Base-by-base conservation (phyloP, 37 sponge, comb jelly and placozoan genomes). In the Petrosia ficiformis region DNA sequence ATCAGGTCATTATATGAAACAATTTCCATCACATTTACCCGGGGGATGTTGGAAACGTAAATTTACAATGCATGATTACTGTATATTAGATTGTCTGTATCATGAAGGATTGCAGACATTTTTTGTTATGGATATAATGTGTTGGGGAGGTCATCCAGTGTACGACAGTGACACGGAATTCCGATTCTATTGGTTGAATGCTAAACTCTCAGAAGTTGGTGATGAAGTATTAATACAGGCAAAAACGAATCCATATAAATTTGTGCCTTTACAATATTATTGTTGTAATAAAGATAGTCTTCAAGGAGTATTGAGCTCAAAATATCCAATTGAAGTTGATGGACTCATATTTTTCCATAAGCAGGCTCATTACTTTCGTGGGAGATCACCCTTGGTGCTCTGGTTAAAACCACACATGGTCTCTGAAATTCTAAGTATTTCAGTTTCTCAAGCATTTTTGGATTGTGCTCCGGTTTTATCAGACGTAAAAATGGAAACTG, bases 261-360 rank as follows among this genome's bases (percentile, higher is more conserved):
- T 92, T 44, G 39, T 71, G 22, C 73, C 71, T 28, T 69, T 90
- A n/a, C 26, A 42, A 34, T 70, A 70, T 32, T 36, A 72, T 59
- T 61, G 81, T 8, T 83, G 90, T 63, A 65, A 61, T 31, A 76
- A 73, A 58, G 90, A 91, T 24, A 31, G 44, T 21, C 42, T 96
- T 24, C 14, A 36, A 30, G 57, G 54, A 4, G 39, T 90, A 1
- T 33, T 95, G 41, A 60, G 75, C 32, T 28, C 66, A 26, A 11
- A 61, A 1, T 68, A 59, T 61, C 77, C 80, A n/a, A 28, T 77
- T 2, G 29, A 79, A 4, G 87, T 95, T 75, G 98, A 97, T 73
- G 98, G 98, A 0, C 52, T 97, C n/a, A 71, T 97, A 26, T 97
- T 97, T 79, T 77, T 91, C 61, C 98, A 97, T 75, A 91, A 87